Evolutionary conservation across 2,113 vertebrate species (phyloP).

Genomic region (Peucedramus taeniatus): DNA sequence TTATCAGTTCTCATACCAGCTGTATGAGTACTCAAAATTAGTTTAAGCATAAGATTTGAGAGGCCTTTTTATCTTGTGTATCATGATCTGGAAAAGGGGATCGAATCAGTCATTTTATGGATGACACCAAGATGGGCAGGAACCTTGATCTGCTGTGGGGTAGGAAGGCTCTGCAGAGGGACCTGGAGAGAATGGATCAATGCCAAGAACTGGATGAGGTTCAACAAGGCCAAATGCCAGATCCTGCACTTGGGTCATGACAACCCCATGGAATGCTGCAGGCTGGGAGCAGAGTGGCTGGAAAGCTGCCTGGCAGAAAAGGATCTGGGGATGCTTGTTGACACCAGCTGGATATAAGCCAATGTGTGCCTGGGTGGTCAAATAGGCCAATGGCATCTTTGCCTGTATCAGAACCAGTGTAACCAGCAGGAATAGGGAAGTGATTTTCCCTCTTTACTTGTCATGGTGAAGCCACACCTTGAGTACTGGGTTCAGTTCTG

Average conservation of each 20-base stretch:
- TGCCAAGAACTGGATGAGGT: neutral
- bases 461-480: neutral
- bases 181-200: neutral
- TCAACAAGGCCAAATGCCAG: neutral
- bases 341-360: neutral
- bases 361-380: neutral
- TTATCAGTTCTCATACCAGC: neutral
- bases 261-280: neutral
- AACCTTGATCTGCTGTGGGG: neutral
- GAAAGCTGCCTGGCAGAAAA: neutral
- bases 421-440: neutral
- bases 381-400: neutral
- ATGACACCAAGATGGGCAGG: neutral
- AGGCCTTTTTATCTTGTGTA: neutral
- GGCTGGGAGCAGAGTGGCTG: neutral
- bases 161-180: neutral
- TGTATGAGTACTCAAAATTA: neutral
- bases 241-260: neutral
- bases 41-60: neutral
- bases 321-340: neutral
- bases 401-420: neutral
- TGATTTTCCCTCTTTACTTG: neutral
- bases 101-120: neutral
- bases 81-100: neutral
- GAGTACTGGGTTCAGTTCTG: neutral